Base-by-base conservation (phyloP, 2,797 vertebrate genomes). In the Lacerta bilineata region DNA sequence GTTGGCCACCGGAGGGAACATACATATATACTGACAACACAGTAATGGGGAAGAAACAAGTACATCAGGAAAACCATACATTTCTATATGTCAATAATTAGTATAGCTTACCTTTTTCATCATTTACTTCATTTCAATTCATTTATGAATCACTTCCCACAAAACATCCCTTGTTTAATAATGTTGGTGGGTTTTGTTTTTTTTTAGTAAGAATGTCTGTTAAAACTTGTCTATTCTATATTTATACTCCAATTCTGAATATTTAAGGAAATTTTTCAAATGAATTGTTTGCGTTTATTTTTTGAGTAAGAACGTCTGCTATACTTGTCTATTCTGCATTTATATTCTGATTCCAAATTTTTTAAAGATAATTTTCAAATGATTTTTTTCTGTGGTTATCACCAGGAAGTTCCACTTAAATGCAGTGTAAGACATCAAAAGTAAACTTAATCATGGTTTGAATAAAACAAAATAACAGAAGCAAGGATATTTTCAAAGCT, bases 401-500 rank as follows among this genome's bases (percentile, higher is more conserved):
- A 85, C 80, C 80, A 78, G 39, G 81, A 83, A 86, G 36, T 90
- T 23, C 18, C 29, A 85, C 91, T 86, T 87, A 93, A 80, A 55
- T 87, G 83, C 64, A 93, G 87, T 43, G 23, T 93, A 92, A 92
- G 83, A 90, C 50, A n/a, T 89, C 93, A 91, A 91, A 18, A 59
- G 10, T 87, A 92, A 91, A 90, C 91, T 93, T 76, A 94, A 90
- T 91, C 83, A n/a, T 0, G 0, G n/a, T 55, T 55, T 55, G 50
- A 55, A 55, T 55, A 55, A 55, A 55, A 55, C 50, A 55, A 55
- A 55, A 4, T 55, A 55, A 71, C 46, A 89, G 50, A 93, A 88
- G 43, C 0, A 87, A 69, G 91, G 87, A 93, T 94, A 94, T 87
- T 85, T 90, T 93, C 39, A 50, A 93, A 93, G 93, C 88, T 61